These are phyloP conservation scores for Drosophila repleta DNA, from an alignment of 1,140 invertebrate species.

Conservation along the genomic window DNA sequence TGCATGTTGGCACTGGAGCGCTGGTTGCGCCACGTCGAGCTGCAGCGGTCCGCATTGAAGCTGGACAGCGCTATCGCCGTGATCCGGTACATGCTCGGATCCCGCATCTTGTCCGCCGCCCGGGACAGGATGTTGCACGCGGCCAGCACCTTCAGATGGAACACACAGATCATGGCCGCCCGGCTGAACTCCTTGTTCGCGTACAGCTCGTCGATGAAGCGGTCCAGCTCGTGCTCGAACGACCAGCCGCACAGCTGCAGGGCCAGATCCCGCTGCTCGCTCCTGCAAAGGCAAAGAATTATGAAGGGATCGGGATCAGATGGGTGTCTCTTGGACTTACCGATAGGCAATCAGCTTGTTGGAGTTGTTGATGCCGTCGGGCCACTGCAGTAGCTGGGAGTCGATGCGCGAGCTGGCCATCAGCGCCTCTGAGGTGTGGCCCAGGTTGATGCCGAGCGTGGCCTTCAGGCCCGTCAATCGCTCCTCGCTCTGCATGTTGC, in stretches of 20 bases:
- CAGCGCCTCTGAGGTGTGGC: slow-evolving; percentile 63
- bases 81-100: slow-evolving; percentile 85
- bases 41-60: slow-evolving; percentile 91
- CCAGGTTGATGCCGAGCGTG: slow-evolving; percentile 87
- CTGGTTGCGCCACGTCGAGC: slow-evolving; percentile 92
- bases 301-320: background rate
- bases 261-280: slow-evolving; percentile 90
- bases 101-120: slow-evolving; percentile 85
- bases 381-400: slow-evolving; percentile 74
- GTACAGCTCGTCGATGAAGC: slow-evolving; percentile 69
- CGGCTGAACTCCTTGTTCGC: slow-evolving; percentile 87
- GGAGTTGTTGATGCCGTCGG: slow-evolving; percentile 80
- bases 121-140: slow-evolving; percentile 94
- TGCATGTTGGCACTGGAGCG: slow-evolving; percentile 89
- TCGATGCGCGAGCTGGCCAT: slow-evolving; percentile 76
- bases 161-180: slow-evolving; percentile 95
- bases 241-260: slow-evolving; percentile 95
- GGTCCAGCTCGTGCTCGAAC: slow-evolving; percentile 85
- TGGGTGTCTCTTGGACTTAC: slow-evolving; percentile 29
- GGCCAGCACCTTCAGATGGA: slow-evolving; percentile 92
- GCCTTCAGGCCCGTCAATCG: slow-evolving; percentile 68
- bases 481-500: slow-evolving; percentile 70
- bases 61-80: slow-evolving; percentile 96
- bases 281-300: slow-evolving; percentile 84
- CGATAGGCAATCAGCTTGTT: slow-evolving; percentile 68